These are phyloP conservation scores for Spilogale gracilis DNA, from an alignment of 2,113 vertebrate species.

Conservation along the genomic window DNA sequence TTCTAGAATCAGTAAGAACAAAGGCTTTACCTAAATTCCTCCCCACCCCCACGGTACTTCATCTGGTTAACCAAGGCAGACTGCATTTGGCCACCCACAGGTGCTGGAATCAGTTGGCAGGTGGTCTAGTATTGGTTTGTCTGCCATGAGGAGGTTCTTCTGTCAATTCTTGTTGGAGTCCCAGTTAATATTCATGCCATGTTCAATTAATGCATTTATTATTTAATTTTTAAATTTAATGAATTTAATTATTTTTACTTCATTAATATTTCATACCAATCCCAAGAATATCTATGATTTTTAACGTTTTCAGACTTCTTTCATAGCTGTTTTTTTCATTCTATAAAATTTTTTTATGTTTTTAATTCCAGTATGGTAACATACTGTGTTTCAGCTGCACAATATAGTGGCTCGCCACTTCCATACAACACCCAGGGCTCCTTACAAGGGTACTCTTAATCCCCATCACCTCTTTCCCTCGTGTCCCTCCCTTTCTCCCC, in stretches of 20 bases:
- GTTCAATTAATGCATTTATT: neutral
- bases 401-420: neutral
- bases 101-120: neutral
- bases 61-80: slow-evolving; percentile 24
- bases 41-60: neutral
- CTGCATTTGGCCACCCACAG: neutral
- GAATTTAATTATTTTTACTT: no score
- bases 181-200: neutral
- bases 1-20: neutral
- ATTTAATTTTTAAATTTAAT: no score
- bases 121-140: neutral
- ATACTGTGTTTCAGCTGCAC: neutral
- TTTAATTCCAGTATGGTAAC: neutral
- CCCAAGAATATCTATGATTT: slow-evolving; percentile 5
- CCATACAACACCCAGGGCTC: neutral
- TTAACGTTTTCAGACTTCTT: slow-evolving; percentile 3
- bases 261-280: neutral
- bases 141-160: neutral
- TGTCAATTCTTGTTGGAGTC: neutral
- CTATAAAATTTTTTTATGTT: neutral
- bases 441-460: neutral
- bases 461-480: neutral
- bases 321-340: slow-evolving; percentile 1
- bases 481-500: neutral
- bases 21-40: neutral